Evolutionary conservation across 2,888 invertebrate species (phyloP).

Genomic region (Biston betularia): DNA sequence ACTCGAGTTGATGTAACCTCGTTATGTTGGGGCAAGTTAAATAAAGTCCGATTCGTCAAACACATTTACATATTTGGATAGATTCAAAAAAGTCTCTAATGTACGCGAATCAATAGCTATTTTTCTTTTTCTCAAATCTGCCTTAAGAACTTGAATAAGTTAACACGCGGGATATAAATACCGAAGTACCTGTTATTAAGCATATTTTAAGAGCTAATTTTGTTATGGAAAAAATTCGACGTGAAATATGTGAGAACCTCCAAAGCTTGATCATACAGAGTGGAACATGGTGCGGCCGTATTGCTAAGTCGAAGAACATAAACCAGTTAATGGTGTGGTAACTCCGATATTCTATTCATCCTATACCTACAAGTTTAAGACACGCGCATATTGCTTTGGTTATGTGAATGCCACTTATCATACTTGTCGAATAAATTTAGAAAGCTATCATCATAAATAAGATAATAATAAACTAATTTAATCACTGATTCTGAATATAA

Average conservation of each 20-base stretch:
- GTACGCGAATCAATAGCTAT: slow-evolving; percentile 46
- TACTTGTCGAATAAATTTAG: slow-evolving; percentile 66
- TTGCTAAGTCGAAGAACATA: slow-evolving; percentile 56
- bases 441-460: slow-evolving; percentile 65
- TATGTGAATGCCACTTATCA: slow-evolving; percentile 62
- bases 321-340: slow-evolving; percentile 72
- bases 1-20: slow-evolving; percentile 78
- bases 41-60: slow-evolving; percentile 65
- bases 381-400: slow-evolving; percentile 59
- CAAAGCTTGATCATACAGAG: slow-evolving; percentile 3
- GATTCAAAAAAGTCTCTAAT: slow-evolving; percentile 44
- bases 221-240: slow-evolving; percentile 19
- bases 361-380: slow-evolving; percentile 48
- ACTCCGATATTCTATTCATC: slow-evolving; percentile 66
- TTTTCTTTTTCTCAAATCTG: slow-evolving; percentile 39
- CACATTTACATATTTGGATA: slow-evolving; percentile 55
- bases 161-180: slow-evolving; percentile 17
- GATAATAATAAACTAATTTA: slow-evolving; percentile 59
- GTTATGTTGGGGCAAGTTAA: slow-evolving; percentile 71
- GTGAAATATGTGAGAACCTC: slow-evolving; percentile 12
- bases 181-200: slow-evolving; percentile 14
- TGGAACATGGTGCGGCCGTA: slow-evolving; percentile 40
- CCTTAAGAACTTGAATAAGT: slow-evolving; percentile 17
- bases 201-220: slow-evolving; percentile 17
- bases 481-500: slow-evolving; percentile 52